phyloP scores from a whole-genome alignment of 2,113 vertebrate genomes.

The Crotalus horridus region DNA sequence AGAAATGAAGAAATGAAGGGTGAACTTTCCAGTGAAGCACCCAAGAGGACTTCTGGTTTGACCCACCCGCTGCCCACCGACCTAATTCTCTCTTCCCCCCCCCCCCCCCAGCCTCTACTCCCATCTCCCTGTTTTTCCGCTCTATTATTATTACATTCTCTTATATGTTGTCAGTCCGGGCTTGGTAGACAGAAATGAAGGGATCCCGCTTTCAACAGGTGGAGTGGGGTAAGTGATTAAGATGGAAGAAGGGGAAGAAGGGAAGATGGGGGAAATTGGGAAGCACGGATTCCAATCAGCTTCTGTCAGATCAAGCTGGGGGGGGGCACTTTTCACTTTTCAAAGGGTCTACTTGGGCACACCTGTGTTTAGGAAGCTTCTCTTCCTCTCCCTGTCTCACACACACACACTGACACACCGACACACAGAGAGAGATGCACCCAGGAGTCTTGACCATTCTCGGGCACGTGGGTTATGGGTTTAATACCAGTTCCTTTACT shows the following conservation, averaged over 20 bases:
- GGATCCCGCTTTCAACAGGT: conserved; percentile 85
- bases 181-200: conserved; percentile 64
- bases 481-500: not conserved
- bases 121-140: not conserved
- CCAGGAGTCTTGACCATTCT: not conserved
- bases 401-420: not conserved
- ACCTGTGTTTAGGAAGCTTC: not conserved
- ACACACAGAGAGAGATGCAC: not conserved
- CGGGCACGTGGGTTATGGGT: not conserved
- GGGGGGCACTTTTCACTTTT: not conserved
- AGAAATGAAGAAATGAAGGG: conserved; percentile 74
- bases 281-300: not conserved
- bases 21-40: conserved; percentile 76
- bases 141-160: not conserved
- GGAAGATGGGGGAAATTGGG: not conserved
- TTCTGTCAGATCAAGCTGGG: not conserved
- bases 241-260: conserved; percentile 36
- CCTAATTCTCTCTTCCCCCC: conserved; percentile 14
- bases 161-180: conserved; percentile 35
- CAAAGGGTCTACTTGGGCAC: not conserved
- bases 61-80: conserved; percentile 35
- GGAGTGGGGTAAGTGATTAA: conserved; percentile 81
- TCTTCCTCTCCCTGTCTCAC: not conserved
- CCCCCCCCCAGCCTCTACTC: not conserved
- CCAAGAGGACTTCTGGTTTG: conserved; percentile 65